A percentile compares a stretch with the other conserved stretches of the same genome.
Evolutionary conservation across 2,797 vertebrate genomes (phyloP).

Genomic region (Australoheros facetus): DNA sequence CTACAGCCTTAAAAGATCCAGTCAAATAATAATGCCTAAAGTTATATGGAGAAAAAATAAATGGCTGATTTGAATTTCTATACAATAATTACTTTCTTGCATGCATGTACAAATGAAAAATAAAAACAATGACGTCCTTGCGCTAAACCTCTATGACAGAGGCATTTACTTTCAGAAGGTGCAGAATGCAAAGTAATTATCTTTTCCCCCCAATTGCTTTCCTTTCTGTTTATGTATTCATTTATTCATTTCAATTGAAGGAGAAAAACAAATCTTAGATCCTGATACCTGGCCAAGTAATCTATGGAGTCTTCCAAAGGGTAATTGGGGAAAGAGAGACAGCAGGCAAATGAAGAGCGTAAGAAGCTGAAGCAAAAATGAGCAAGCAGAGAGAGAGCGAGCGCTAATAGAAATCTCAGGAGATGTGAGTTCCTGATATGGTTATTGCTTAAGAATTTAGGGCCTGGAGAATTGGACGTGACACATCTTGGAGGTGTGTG

Average conservation of each 20-base stretch:
- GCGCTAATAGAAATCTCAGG: slow-evolving; percentile 46
- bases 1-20: neutral
- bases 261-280: slow-evolving; percentile 56
- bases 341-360: slow-evolving; percentile 12
- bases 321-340: slow-evolving; percentile 52
- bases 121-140: slow-evolving; percentile 10
- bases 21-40: slow-evolving; percentile 15
- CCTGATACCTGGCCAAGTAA: slow-evolving; percentile 52
- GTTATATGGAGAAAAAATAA: slow-evolving; percentile 14
- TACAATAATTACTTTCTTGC: slow-evolving; percentile 1
- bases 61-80: slow-evolving; percentile 9
- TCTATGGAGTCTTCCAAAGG: slow-evolving; percentile 44
- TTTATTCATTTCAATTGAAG: slow-evolving; percentile 59
- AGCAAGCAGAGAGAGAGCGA: slow-evolving; percentile 22
- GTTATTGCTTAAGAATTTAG: slow-evolving; percentile 24
- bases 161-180: slow-evolving; percentile 31
- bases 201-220: slow-evolving; percentile 35
- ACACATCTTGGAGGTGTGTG: slow-evolving; percentile 9
- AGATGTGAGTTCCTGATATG: slow-evolving; percentile 33
- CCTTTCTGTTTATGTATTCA: slow-evolving; percentile 50
- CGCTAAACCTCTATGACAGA: slow-evolving; percentile 11
- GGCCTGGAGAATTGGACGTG: slow-evolving; percentile 25
- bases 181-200: slow-evolving; percentile 53
- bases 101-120: slow-evolving; percentile 6
- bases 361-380: slow-evolving; percentile 22